Conservation (phyloP, 2,113 vertebrate species). For the Trematomus loennbergii region DNA sequence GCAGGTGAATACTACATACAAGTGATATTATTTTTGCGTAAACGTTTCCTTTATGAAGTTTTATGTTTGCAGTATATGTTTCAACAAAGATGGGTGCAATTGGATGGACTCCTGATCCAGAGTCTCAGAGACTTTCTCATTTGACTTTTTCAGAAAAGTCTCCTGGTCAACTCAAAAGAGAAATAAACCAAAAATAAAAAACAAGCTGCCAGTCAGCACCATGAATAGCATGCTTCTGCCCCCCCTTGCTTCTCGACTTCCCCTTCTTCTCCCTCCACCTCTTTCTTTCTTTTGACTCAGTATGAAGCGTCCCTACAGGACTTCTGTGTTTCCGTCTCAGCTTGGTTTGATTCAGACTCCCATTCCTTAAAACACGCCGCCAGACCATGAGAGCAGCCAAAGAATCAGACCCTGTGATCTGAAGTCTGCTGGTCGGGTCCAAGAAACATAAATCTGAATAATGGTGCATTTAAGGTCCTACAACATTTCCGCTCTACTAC, state of each 20-base stretch:
- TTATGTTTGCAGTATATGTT: neutral
- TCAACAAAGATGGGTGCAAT: neutral
- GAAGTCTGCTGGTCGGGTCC: conserved; percentile 31
- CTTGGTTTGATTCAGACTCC: conserved; percentile 38
- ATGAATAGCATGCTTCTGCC: conserved; percentile 6
- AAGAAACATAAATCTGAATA: conserved; percentile 50
- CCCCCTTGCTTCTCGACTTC: neutral
- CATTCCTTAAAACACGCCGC: conserved; percentile 37
- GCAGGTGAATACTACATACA: no score
- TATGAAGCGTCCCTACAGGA: conserved; percentile 29
- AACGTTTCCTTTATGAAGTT: no score
- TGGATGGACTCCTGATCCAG: neutral
- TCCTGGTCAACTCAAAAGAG: neutral
- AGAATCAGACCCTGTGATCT: conserved; percentile 42
- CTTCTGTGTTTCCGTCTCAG: conserved; percentile 34
- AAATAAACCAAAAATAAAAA: conserved; percentile 5
- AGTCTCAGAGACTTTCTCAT: neutral
- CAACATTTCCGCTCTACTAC: conserved; percentile 33
- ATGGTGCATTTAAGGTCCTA: conserved; percentile 39
- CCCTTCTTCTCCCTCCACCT: conserved; percentile 10
- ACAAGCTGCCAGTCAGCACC: conserved; percentile 34
- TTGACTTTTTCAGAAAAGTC: neutral
- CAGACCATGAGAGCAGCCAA: conserved; percentile 47
- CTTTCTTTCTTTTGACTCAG: conserved; percentile 25
- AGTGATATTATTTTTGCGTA: no score